These are phyloP conservation scores for Stigmatopora argus DNA, from an alignment of 2,113 vertebrate genomes.

Conservation along the genomic window DNA sequence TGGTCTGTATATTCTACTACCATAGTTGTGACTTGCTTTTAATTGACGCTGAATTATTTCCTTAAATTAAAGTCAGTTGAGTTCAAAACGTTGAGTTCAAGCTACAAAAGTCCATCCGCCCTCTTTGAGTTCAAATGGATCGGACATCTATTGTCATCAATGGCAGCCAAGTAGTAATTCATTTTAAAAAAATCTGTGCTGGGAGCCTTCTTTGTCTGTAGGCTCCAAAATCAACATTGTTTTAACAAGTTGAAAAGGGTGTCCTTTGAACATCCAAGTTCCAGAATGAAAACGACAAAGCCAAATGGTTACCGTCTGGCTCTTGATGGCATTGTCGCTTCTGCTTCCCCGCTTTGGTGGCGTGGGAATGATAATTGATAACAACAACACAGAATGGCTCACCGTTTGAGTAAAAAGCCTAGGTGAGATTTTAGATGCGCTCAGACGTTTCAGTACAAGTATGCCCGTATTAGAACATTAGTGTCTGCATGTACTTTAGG, in stretches of 20 bases:
- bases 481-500: conserved; percentile 31
- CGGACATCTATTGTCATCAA: too few relatives aligned
- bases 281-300: conserved; percentile 1
- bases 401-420: conserved; percentile 35
- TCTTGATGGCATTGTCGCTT: conserved; percentile 49
- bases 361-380: conserved; percentile 46
- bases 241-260: neutral
- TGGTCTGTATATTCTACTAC: too few relatives aligned
- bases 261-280: neutral
- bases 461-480: conserved; percentile 22
- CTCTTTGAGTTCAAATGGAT: too few relatives aligned
- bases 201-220: too few relatives aligned
- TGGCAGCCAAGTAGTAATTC: too few relatives aligned
- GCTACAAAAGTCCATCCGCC: too few relatives aligned
- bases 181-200: too few relatives aligned
- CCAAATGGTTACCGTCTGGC: conserved; percentile 52
- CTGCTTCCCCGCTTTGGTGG: conserved; percentile 38
- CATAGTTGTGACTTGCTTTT: too few relatives aligned
- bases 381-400: conserved; percentile 42
- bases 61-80: too few relatives aligned
- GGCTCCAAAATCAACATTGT: neutral
- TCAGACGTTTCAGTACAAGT: conserved; percentile 22
- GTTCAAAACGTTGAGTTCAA: too few relatives aligned
- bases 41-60: too few relatives aligned
- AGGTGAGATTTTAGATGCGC: neutral